A percentile compares a stretch with the other conserved stretches of the same genome.
Conservation (phyloP, 2,113 vertebrate genomes). For the Noturus placidus region DNA sequence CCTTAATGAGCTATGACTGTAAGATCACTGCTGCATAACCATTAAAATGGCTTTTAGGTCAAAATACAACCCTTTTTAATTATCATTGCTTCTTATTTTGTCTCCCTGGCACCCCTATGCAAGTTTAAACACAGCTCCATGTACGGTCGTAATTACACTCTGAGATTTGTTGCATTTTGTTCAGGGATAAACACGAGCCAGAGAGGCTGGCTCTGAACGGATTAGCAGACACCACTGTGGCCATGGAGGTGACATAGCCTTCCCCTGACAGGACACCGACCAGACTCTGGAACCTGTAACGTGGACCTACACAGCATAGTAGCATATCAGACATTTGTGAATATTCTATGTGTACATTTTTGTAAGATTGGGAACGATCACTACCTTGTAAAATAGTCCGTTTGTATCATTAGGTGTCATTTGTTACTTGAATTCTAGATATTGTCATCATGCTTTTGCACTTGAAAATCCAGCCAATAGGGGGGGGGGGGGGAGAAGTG, state of each 20-base stretch:
- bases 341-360: conserved; percentile 90
- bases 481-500: conserved; percentile 58
- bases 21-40: not conserved
- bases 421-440: conserved; percentile 96
- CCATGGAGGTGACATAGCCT: conserved; percentile 94
- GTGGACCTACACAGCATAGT: conserved; percentile 75
- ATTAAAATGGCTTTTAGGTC: not conserved
- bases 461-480: conserved; percentile 91
- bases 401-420: conserved; percentile 95
- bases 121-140: not conserved
- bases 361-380: conserved; percentile 93
- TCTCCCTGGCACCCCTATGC: not conserved
- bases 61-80: not conserved
- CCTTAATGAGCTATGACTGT: not conserved
- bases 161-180: conserved; percentile 13
- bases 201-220: conserved; percentile 87
- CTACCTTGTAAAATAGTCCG: conserved; percentile 97
- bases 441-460: conserved; percentile 96
- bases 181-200: conserved; percentile 86
- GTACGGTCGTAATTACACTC: not conserved
- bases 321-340: conserved; percentile 76
- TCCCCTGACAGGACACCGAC: conserved; percentile 56
- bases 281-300: conserved; percentile 67
- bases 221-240: conserved; percentile 88
- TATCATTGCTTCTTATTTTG: not conserved